Percentiles rank a stretch among this genome's conserved stretches.
These are phyloP conservation scores for Montipora efflorescens DNA, from an alignment of 64 coral and sea anemone genomes.

Conservation along the genomic window DNA sequence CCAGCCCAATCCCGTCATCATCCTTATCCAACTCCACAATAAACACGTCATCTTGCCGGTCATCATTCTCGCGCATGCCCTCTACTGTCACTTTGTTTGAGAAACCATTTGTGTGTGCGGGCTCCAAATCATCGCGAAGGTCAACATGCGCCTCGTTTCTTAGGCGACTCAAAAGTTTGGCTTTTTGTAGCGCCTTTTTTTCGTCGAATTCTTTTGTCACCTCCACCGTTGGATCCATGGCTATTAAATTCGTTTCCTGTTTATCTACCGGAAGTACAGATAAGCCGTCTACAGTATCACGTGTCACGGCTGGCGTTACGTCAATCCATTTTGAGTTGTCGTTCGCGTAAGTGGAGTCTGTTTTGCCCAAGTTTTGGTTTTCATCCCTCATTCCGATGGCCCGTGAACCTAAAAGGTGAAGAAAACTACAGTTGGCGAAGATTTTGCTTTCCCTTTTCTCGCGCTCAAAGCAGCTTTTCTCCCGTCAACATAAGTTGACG, in stretches of 20 bases:
- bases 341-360: conserved; percentile 23
- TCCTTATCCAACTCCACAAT: conserved; percentile 91
- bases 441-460: no score
- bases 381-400: not conserved
- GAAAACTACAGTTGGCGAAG: not conserved
- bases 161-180: conserved; percentile 59
- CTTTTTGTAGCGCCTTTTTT: conserved; percentile 36
- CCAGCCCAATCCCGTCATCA: conserved; percentile 86
- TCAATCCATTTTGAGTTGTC: conserved; percentile 88
- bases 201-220: conserved; percentile 48
- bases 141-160: conserved; percentile 53
- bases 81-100: conserved; percentile 54
- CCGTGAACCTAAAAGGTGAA: not conserved
- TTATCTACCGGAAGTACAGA: conserved; percentile 77
- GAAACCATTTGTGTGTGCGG: conserved; percentile 25
- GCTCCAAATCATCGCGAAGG: not conserved
- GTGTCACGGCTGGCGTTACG: conserved; percentile 42
- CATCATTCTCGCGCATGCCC: conserved; percentile 87
- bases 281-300: conserved; percentile 55
- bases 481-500: no score
- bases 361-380: conserved; percentile 15
- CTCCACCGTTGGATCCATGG: conserved; percentile 15
- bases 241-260: conserved; percentile 11
- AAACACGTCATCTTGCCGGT: conserved; percentile 97
- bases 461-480: no score